A percentile compares a stretch with the other conserved stretches of the same genome.
These are phyloP conservation scores for Dallia pectoralis DNA, from an alignment of 2,797 vertebrate genomes.

Conservation along the genomic window DNA sequence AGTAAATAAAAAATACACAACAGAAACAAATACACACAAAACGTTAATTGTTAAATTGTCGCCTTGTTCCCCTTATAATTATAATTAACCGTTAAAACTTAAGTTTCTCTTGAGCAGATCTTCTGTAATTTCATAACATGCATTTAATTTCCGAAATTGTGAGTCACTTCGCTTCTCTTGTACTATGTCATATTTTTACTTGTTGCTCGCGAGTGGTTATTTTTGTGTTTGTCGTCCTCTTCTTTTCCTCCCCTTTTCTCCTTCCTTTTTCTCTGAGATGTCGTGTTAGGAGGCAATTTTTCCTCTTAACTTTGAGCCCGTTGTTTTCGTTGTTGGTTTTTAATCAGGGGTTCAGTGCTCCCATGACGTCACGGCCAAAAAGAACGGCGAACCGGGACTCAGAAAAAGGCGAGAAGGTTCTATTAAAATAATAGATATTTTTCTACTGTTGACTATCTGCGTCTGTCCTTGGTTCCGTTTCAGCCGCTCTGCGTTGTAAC, in stretches of 20 bases:
- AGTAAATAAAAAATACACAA: constrained; percentile 54
- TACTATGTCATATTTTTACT: constrained; percentile 70
- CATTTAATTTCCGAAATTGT: constrained; percentile 77
- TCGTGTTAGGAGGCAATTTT: constrained; percentile 60
- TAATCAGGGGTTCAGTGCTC: constrained; percentile 44
- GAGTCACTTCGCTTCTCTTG: constrained; percentile 74
- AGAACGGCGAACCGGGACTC: constrained; percentile 71
- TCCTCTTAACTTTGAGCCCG: constrained; percentile 50
- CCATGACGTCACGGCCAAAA: constrained; percentile 51
- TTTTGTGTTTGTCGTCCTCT: constrained; percentile 68
- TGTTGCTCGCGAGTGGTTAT: constrained; percentile 60
- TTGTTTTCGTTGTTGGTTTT: constrained; percentile 49
- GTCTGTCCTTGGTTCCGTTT: constrained; percentile 19
- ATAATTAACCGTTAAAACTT: constrained; percentile 75
- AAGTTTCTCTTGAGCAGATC: constrained; percentile 79
- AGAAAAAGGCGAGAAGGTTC: constrained; percentile 78
- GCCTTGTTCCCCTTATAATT: constrained; percentile 68
- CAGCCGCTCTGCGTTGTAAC: constrained; percentile 44
- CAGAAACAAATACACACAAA: constrained; percentile 67
- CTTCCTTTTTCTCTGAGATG: constrained; percentile 64
- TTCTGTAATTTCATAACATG: constrained; percentile 81
- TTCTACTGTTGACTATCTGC: constrained; percentile 57
- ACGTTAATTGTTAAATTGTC: constrained; percentile 72
- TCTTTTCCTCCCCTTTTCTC: constrained; percentile 72
- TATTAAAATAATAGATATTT: constrained; percentile 76